Conservation (phyloP, 1,140 invertebrate genomes). For the Achroia grisella region DNA sequence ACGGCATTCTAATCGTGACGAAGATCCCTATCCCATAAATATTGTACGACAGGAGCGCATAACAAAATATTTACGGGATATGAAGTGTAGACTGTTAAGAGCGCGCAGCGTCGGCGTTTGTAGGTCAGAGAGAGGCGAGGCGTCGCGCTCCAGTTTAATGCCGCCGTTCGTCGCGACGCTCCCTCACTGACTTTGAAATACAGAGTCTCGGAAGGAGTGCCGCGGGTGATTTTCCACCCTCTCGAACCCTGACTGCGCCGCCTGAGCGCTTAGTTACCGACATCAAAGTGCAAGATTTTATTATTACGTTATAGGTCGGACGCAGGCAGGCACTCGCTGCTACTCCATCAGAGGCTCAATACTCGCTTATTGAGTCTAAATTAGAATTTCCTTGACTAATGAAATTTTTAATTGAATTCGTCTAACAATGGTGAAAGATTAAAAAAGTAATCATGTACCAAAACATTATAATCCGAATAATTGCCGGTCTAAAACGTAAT, state of each 20-base stretch:
- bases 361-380: constrained; percentile 13
- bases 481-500: constrained; percentile 33
- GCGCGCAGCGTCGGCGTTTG: constrained; percentile 22
- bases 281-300: constrained; percentile 61
- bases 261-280: constrained; percentile 19
- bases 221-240: constrained; percentile 47
- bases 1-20: constrained; percentile 58
- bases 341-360: constrained; percentile 35
- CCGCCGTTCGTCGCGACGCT: constrained; percentile 33
- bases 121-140: constrained; percentile 52
- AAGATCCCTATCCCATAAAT: constrained; percentile 52
- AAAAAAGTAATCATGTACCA: constrained; percentile 11
- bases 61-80: constrained; percentile 47
- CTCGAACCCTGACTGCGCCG: constrained; percentile 25
- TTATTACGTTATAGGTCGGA: constrained; percentile 41
- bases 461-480: constrained; percentile 29
- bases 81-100: constrained; percentile 14
- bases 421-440: constrained; percentile 3
- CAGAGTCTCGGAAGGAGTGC: constrained; percentile 28
- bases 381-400: background rate
- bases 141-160: constrained; percentile 35
- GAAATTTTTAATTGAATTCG: background rate
- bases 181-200: constrained; percentile 28
- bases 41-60: constrained; percentile 37
- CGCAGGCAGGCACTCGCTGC: constrained; percentile 26